Conservation (phyloP, 2,888 invertebrate genomes). For the Lumbricus terrestris region DNA sequence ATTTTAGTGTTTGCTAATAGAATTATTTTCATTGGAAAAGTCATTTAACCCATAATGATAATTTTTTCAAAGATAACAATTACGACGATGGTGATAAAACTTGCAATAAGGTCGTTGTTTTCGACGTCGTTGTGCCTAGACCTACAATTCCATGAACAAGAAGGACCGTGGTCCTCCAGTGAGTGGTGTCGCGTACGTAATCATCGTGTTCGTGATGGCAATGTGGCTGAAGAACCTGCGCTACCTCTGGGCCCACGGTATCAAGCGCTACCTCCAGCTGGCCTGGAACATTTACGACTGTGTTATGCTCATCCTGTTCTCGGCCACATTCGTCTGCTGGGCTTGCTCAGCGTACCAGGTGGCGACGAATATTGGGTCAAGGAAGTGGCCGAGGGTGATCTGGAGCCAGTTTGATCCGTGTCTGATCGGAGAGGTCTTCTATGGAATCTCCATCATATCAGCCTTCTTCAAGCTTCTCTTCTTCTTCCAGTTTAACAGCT, state of each 20-base stretch:
- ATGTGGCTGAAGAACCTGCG: constrained; percentile 19
- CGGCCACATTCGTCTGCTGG: constrained; percentile 75
- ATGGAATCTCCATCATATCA: constrained; percentile 70
- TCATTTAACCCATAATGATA: not conserved
- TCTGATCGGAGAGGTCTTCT: constrained; percentile 69
- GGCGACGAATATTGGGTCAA: constrained; percentile 42
- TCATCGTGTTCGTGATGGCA: constrained; percentile 13
- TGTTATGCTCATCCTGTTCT: constrained; percentile 72
- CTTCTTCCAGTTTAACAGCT: constrained; percentile 68
- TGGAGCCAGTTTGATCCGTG: constrained; percentile 70
- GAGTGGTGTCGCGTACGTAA: not conserved
- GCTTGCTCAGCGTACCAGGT: constrained; percentile 64
- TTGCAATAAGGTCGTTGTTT: not conserved
- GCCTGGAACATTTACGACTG: constrained; percentile 60
- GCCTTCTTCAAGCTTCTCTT: constrained; percentile 69
- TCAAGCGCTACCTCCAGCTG: constrained; percentile 14
- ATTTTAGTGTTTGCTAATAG: too few relatives aligned
- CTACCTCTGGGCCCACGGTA: constrained; percentile 6
- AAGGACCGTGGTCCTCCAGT: not conserved
- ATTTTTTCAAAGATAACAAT: not conserved
- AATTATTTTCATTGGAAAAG: too few relatives aligned
- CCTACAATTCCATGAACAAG: not conserved
- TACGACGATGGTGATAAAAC: not conserved
- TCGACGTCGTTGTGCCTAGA: not conserved
- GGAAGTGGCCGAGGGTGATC: constrained; percentile 66